A percentile compares a stretch with the other conserved stretches of the same genome.
These are phyloP conservation scores for Hydractinia symbiolongicarpus DNA, from an alignment of 30 jellyfish, hydroid and myxozoan genomes.

Conservation along the genomic window DNA sequence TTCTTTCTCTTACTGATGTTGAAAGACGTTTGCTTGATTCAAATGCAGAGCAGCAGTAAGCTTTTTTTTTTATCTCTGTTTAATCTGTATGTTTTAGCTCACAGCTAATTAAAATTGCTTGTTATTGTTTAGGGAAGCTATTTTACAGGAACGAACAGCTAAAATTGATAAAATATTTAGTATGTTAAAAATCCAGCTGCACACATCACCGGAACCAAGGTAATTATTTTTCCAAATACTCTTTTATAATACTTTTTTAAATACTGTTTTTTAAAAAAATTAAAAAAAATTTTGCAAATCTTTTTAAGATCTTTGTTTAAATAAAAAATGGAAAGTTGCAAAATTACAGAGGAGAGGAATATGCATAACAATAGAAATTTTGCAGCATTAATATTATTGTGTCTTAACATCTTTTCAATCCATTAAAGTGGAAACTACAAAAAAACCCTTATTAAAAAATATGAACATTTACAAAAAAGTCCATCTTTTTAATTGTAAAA, in stretches of 20 bases:
- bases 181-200: slow-evolving; percentile 26
- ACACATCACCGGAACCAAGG: slow-evolving; percentile 1
- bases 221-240: not conserved
- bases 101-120: not conserved
- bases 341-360: not conserved
- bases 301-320: not conserved
- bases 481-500: too few relatives aligned
- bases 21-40: slow-evolving; percentile 17
- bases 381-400: too few relatives aligned
- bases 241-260: not conserved
- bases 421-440: too few relatives aligned
- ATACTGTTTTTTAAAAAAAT: too few relatives aligned
- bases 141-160: slow-evolving; percentile 20
- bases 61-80: not conserved
- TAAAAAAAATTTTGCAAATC: not conserved
- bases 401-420: too few relatives aligned
- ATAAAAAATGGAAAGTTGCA: not conserved
- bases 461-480: too few relatives aligned
- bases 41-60: slow-evolving; percentile 29
- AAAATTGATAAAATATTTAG: slow-evolving; percentile 17
- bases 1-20: slow-evolving; percentile 25
- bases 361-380: too few relatives aligned
- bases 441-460: too few relatives aligned
- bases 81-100: not conserved
- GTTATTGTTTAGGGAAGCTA: slow-evolving; percentile 16